These are phyloP conservation scores for Lophotriccus pileatus DNA, from an alignment of 2,797 vertebrate genomes.

Conservation along the genomic window DNA sequence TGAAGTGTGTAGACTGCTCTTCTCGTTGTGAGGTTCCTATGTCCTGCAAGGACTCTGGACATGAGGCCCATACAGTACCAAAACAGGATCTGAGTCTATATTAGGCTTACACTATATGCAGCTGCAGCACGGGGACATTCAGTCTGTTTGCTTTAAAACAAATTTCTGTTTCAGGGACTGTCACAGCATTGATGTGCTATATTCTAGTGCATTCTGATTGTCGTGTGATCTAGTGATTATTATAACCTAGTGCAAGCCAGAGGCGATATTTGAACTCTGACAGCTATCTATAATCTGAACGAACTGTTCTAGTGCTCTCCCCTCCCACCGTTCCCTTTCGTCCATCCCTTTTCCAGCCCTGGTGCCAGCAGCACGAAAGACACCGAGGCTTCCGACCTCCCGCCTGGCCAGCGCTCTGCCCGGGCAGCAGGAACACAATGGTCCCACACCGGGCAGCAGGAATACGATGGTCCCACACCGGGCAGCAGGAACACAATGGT, in stretches of 20 bases:
- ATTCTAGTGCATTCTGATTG: neutral
- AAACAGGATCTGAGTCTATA: neutral
- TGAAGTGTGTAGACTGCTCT: neutral
- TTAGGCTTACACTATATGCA: neutral
- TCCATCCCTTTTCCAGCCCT: neutral
- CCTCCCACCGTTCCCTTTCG: neutral
- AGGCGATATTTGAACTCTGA: neutral
- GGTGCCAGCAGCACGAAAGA: neutral
- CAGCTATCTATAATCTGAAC: neutral
- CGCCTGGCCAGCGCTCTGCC: fast-evolving
- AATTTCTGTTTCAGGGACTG: neutral
- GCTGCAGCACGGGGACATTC: neutral
- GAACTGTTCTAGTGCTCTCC: neutral
- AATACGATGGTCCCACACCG: fast-evolving
- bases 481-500: fast-evolving
- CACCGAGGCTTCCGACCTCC: neutral
- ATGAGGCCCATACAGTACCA: fast-evolving
- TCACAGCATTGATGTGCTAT: neutral
- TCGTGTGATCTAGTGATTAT: neutral
- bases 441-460: fast-evolving
- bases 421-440: fast-evolving
- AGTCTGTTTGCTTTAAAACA: neutral
- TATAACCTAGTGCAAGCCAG: fast-evolving
- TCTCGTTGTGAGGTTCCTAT: fast-evolving
- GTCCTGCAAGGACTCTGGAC: neutral